Conservation (phyloP, 1,140 invertebrate genomes). For the Dolichoris vasculosae region DNA sequence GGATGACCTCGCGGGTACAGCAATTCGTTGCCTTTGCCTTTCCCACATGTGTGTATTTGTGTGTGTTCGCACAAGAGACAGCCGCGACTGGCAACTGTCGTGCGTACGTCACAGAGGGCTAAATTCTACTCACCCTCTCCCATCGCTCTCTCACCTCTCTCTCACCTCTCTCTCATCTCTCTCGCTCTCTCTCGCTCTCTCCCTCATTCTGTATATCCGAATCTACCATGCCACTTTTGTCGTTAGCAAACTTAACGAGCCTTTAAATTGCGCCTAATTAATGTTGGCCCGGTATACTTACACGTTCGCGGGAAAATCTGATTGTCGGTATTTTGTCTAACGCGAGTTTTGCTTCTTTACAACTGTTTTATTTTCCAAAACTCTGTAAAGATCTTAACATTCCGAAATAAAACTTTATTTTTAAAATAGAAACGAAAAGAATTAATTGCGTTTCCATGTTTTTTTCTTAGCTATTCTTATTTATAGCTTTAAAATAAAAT, state of each 20-base stretch:
- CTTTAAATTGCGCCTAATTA: slow-evolving; percentile 51
- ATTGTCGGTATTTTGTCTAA: slow-evolving; percentile 18
- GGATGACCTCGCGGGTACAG: slow-evolving; percentile 58
- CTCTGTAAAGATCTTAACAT: too few relatives aligned
- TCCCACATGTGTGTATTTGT: neutral
- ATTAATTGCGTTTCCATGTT: too few relatives aligned
- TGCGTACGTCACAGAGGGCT: slow-evolving; percentile 27
- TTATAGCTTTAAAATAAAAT: too few relatives aligned
- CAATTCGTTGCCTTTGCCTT: slow-evolving; percentile 13
- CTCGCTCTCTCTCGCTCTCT: neutral
- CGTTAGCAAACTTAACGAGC: slow-evolving; percentile 50
- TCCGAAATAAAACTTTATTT: too few relatives aligned
- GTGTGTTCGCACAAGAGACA: neutral
- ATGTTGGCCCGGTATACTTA: slow-evolving; percentile 28
- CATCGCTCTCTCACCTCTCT: neutral
- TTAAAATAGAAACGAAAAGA: too few relatives aligned
- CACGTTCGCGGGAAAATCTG: slow-evolving; percentile 36
- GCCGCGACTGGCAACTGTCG: slow-evolving; percentile 52
- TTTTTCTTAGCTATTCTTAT: too few relatives aligned
- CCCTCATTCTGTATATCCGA: neutral
- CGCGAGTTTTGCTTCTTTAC: neutral
- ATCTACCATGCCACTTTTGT: slow-evolving; percentile 30
- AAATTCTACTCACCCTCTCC: neutral
- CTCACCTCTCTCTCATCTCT: neutral
- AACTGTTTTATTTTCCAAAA: slow-evolving; percentile 16